Evolutionary conservation across 1,140 invertebrate species (phyloP).

Genomic region (Neodiprion lecontei): DNA sequence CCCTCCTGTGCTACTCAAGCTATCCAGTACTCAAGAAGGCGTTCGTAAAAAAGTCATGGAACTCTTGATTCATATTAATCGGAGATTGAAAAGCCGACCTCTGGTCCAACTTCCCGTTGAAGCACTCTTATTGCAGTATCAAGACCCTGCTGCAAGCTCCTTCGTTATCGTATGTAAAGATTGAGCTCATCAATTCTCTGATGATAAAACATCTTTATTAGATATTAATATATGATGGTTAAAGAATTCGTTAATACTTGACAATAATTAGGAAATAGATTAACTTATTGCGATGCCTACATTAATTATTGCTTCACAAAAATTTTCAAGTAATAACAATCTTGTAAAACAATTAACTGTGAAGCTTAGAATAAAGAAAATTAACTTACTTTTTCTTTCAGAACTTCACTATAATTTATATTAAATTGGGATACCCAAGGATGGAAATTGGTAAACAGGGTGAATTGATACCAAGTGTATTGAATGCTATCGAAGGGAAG

Average conservation of each 20-base stretch:
- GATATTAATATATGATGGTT: too few relatives aligned
- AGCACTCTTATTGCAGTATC: slow-evolving; percentile 80
- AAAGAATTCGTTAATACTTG: too few relatives aligned
- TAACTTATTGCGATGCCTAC: slow-evolving; percentile 9
- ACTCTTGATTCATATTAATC: slow-evolving; percentile 91
- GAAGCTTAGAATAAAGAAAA: background rate
- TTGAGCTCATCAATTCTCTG: background rate
- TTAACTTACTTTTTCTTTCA: slow-evolving; percentile 60
- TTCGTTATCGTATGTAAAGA: slow-evolving; percentile 79
- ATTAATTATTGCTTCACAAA: too few relatives aligned
- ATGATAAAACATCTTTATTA: background rate
- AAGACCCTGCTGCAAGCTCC: slow-evolving; percentile 77
- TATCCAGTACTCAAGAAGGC: slow-evolving; percentile 84
- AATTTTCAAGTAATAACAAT: too few relatives aligned
- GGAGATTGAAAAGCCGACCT: slow-evolving; percentile 83
- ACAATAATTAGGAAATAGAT: background rate
- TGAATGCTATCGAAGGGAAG: slow-evolving; percentile 82
- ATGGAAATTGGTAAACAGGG: slow-evolving; percentile 78
- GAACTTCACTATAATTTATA: slow-evolving; percentile 95
- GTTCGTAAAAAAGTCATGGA: slow-evolving; percentile 92
- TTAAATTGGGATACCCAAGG: slow-evolving; percentile 89
- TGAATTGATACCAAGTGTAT: slow-evolving; percentile 75
- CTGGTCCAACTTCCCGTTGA: slow-evolving; percentile 89
- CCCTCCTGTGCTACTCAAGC: slow-evolving; percentile 86
- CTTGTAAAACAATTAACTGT: too few relatives aligned